These are phyloP conservation scores for Polypterus senegalus DNA, from an alignment of 2,113 vertebrate genomes.

Conservation along the genomic window DNA sequence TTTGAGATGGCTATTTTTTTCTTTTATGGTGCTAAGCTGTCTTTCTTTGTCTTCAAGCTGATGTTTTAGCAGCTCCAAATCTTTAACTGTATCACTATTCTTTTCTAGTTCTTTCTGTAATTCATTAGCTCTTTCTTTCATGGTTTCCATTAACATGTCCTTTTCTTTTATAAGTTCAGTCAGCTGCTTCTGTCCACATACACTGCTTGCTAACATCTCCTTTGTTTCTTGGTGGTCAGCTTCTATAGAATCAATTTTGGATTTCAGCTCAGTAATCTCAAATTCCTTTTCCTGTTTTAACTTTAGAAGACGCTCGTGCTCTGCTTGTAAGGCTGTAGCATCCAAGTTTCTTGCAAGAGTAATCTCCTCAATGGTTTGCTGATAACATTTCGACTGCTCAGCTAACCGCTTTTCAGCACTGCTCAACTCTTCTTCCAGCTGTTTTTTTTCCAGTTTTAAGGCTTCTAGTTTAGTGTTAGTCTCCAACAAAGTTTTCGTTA, in stretches of 20 bases:
- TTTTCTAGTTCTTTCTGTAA: constrained; percentile 54
- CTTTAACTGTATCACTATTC: constrained; percentile 34
- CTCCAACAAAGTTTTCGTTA: constrained; percentile 54
- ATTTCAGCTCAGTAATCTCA: constrained; percentile 60
- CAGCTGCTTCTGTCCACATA: constrained; percentile 77
- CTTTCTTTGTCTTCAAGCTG: constrained; percentile 77
- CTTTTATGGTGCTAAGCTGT: constrained; percentile 79
- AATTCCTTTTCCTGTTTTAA: constrained; percentile 74
- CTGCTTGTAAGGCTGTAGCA: constrained; percentile 54
- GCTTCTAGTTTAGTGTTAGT: constrained; percentile 65
- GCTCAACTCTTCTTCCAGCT: constrained; percentile 58
- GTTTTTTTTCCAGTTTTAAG: constrained; percentile 66
- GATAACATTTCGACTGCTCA: constrained; percentile 59
- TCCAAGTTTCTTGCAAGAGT: constrained; percentile 51
- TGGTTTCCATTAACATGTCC: constrained; percentile 59
- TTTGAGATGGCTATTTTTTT: constrained; percentile 89
- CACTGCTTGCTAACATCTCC: constrained; percentile 66
- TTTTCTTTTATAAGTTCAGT: constrained; percentile 78
- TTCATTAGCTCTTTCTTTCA: constrained; percentile 55
- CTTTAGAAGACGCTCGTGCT: constrained; percentile 59
- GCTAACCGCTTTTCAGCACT: constrained; percentile 48
- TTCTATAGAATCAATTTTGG: constrained; percentile 58
- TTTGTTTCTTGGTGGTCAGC: constrained; percentile 66
- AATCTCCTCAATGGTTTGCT: constrained; percentile 65
- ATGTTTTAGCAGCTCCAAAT: constrained; percentile 50